A percentile compares a stretch with the other conserved stretches of the same genome.
Evolutionary conservation across 2,797 vertebrate species (phyloP).

Genomic region (Myiotriccus ornatus): DNA sequence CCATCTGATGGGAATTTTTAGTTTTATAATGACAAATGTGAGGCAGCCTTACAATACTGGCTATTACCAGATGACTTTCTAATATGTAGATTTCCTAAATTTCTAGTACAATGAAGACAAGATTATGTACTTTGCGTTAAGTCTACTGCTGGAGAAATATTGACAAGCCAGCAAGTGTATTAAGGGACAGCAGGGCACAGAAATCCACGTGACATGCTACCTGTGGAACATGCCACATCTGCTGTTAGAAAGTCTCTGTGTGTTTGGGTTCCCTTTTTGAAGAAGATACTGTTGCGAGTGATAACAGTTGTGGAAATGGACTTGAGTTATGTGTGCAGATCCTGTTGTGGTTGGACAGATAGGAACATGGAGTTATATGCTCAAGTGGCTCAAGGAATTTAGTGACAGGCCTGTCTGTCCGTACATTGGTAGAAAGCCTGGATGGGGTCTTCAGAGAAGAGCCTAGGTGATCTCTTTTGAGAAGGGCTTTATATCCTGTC

Average conservation of each 20-base stretch:
- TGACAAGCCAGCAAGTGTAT: neutral
- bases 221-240: neutral
- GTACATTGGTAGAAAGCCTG: neutral
- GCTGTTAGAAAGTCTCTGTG: too few species aligned
- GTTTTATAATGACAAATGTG: neutral
- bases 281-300: neutral
- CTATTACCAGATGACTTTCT: neutral
- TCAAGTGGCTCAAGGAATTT: neutral
- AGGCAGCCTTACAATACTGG: neutral
- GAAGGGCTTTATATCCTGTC: neutral
- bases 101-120: neutral
- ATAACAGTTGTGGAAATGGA: neutral
- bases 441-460: neutral
- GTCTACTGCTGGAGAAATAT: neutral
- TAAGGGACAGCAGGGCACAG: neutral
- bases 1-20: neutral
- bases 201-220: rapidly evolving
- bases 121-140: neutral
- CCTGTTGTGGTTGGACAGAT: neutral
- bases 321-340: neutral
- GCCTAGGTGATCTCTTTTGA: neutral
- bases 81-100: neutral
- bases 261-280: neutral
- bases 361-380: neutral
- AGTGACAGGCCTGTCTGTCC: neutral